Conservation (phyloP, 2,797 vertebrate species). For the Epinephelus malabaricus region DNA sequence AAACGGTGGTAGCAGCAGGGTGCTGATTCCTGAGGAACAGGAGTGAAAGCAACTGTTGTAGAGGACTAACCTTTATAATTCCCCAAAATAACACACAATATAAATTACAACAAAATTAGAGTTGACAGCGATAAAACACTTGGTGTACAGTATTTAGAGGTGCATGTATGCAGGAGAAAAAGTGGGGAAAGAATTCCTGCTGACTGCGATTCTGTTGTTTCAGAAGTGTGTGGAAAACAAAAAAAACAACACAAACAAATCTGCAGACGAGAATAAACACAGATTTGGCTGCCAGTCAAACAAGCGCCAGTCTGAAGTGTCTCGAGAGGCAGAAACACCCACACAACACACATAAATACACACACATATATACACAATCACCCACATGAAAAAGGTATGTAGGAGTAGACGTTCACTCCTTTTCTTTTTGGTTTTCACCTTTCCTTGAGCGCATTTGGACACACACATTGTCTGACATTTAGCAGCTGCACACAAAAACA, state of each 20-base stretch:
- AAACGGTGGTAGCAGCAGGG: conserved; percentile 30
- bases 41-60: conserved; percentile 2
- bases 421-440: conserved; percentile 50
- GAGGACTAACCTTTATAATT: conserved; percentile 5
- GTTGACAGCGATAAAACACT: background rate
- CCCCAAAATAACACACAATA: background rate
- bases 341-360: conserved; percentile 37
- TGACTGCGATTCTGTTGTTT: conserved; percentile 34
- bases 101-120: background rate
- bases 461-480: conserved; percentile 67
- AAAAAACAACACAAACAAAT: conserved; percentile 52
- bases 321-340: conserved; percentile 64
- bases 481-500: conserved; percentile 64
- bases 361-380: conserved; percentile 30
- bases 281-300: conserved; percentile 73
- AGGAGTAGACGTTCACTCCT: conserved; percentile 12
- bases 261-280: conserved; percentile 55
- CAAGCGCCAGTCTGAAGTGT: conserved; percentile 44
- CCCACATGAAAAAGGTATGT: conserved; percentile 37
- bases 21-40: conserved; percentile 30
- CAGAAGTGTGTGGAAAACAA: conserved; percentile 30
- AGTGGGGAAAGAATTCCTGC: background rate
- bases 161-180: conserved; percentile 6
- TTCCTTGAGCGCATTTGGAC: conserved; percentile 70
- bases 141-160: background rate